A percentile compares a stretch with the other conserved stretches of the same genome.
Conservation (phyloP, 2,888 invertebrate genomes). For the Hyposoter dolosus region DNA sequence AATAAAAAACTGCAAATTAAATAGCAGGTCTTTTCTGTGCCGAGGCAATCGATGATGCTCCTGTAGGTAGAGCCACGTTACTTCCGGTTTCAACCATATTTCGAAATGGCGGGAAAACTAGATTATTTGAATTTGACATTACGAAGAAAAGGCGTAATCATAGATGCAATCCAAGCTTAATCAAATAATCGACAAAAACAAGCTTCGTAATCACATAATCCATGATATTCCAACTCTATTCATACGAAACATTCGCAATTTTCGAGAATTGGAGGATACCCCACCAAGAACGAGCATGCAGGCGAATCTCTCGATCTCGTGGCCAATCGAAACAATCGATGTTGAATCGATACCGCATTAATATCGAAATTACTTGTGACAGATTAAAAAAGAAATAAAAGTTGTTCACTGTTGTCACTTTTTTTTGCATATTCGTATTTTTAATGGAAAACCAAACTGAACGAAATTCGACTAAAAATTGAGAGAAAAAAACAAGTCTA, state of each 20-base stretch:
- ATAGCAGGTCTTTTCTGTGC: not conserved
- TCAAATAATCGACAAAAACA: not conserved
- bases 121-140: not conserved
- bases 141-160: not conserved
- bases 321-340: constrained; percentile 18
- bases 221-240: not conserved
- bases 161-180: not conserved
- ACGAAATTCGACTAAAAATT: constrained; percentile 39
- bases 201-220: not conserved
- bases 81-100: not conserved
- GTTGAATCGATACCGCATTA: constrained; percentile 44
- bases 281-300: not conserved
- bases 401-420: constrained; percentile 61
- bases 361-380: constrained; percentile 43
- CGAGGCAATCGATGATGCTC: not conserved
- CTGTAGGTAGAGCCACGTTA: constrained; percentile 21
- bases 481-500: constrained; percentile 28
- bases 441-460: not conserved
- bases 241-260: not conserved
- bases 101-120: not conserved
- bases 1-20: too few species aligned
- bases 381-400: constrained; percentile 35
- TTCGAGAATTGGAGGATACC: not conserved
- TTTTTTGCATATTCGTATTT: constrained; percentile 48
- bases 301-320: not conserved